Base-by-base conservation (phyloP, 92 coral and sea anemone species). In the Heteractis magnifica region DNA sequence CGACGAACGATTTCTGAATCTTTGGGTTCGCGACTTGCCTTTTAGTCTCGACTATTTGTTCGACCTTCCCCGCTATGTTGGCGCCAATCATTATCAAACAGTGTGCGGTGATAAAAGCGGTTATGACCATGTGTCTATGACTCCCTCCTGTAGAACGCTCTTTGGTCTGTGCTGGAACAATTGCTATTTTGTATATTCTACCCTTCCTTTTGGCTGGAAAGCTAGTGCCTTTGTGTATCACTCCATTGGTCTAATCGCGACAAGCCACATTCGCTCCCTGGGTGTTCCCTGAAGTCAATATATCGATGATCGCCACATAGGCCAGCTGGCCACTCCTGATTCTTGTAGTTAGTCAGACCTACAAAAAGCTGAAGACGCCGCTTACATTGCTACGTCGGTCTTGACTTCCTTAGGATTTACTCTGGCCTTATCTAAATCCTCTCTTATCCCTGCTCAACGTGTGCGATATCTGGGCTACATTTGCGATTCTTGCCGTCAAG, bases 91-190 rank as follows among this genome's bases (percentile, higher is more conserved):
- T 55, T 81, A 6, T 64, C 86, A 87, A 60, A 87, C 78, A 19
- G 83, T 87, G n/a, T 87, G 86, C 79, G 83, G 81, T 62, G 79
- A 76, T 50, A 81, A 87, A 60, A 87, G 86, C 71, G 86, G 90
- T n/a, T 87, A 87, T 52, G 86, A 87, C 71, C 86, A 87, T 75
- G 20, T 87, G 3, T 56, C 64, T 3, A 13, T 56, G 3, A 56
- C 64, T 3, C 3, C 2, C 14, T 3, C 9, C 4, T 9, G 64
- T 18, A 13, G 11, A 6, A 56, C 64, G 15, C 64, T 56, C 3
- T 56, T 56, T 56, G 64, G 64, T 56, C 64, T 56, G 6, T 56
- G 15, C 6, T 56, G 64, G 64, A 56, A 56, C 3, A 18, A 18
- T 2, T 56, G 64, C 14, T 56, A 56, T 18, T 56, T 56, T 12